These are phyloP conservation scores for Ahaetulla prasina DNA, from an alignment of 2,113 vertebrate genomes.

Conservation along the genomic window DNA sequence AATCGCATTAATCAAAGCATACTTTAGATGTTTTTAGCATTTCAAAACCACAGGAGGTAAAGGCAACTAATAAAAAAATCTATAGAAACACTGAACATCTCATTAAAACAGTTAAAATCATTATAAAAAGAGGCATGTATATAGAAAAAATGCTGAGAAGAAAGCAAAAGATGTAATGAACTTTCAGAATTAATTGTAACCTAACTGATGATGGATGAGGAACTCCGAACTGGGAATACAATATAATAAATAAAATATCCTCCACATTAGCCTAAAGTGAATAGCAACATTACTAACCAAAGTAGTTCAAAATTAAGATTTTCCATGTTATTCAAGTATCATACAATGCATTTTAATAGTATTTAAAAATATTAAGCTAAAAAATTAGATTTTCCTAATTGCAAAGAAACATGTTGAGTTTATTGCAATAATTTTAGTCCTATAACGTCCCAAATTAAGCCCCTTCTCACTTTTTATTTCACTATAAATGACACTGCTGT, in stretches of 20 bases:
- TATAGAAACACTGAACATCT: neutral
- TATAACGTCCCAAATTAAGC: neutral
- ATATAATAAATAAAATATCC: neutral
- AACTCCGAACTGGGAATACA: neutral
- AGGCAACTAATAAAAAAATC: neutral
- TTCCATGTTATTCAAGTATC: neutral
- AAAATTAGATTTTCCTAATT: neutral
- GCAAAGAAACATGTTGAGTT: neutral
- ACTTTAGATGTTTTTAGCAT: neutral
- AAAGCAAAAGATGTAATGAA: neutral
- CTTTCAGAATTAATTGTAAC: neutral
- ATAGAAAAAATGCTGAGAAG: neutral
- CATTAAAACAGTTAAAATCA: neutral
- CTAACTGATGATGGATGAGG: neutral
- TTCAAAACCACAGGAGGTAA: neutral
- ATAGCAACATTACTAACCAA: neutral
- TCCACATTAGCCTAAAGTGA: neutral
- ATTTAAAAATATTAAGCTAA: neutral
- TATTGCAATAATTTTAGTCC: neutral
- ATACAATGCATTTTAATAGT: neutral
- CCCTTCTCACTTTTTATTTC: neutral
- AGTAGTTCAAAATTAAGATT: neutral
- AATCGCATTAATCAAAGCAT: neutral
- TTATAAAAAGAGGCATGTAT: neutral
- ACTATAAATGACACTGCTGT: neutral